Percentiles rank a stretch among this genome's conserved stretches.
These are phyloP conservation scores for Caradrina clavipalpis DNA, from an alignment of 2,888 invertebrate species.

Conservation along the genomic window DNA sequence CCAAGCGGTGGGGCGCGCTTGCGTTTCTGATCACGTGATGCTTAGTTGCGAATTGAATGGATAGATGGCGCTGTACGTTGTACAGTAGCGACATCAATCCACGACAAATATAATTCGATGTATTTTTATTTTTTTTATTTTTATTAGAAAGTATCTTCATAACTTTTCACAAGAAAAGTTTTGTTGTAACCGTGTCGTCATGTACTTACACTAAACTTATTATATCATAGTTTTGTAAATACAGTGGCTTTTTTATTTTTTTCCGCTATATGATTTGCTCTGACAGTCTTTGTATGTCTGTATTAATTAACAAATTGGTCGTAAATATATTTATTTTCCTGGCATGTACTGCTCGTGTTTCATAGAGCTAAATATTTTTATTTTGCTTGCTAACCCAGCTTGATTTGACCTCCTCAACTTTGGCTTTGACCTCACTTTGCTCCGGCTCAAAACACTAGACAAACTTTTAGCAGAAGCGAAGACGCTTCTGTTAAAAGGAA, in stretches of 20 bases:
- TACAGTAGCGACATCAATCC: no score
- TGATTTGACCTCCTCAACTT: no score
- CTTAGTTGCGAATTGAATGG: no score
- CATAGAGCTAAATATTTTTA: background rate
- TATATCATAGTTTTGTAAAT: constrained; percentile 23
- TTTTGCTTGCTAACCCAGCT: background rate
- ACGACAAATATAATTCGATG: constrained; percentile 3
- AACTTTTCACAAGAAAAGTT: constrained; percentile 41
- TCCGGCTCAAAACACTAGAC: no score
- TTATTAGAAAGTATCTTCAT: constrained; percentile 51
- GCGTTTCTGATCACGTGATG: no score
- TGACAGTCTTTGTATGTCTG: background rate
- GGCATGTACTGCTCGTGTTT: background rate
- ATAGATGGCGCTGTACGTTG: no score
- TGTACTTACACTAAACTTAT: constrained; percentile 31
- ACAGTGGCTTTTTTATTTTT: background rate
- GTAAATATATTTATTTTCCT: background rate
- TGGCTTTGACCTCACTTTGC: no score
- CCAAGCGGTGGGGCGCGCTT: no score
- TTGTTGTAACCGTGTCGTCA: constrained; percentile 34
- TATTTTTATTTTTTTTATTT: constrained; percentile 19
- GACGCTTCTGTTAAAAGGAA: no score
- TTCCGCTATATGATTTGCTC: background rate
- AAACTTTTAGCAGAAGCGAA: no score
- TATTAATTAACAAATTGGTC: background rate